Evolutionary conservation across 2,797 vertebrate genomes (phyloP).

Genomic region (Eulemur mongoz): DNA sequence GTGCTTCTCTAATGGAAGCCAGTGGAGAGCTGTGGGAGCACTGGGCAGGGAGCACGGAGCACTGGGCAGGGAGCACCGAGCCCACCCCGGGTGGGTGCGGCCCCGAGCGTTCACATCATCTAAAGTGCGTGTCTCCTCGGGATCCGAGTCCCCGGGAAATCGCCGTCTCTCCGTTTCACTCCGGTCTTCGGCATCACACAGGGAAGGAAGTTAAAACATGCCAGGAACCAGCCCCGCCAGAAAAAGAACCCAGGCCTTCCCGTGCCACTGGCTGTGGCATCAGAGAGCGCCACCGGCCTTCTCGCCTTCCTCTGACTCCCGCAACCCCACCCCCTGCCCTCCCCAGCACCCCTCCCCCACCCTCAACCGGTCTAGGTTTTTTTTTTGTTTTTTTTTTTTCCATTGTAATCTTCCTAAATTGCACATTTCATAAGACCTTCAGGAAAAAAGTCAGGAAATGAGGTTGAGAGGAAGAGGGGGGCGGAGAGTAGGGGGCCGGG

Average conservation of each 20-base stretch:
- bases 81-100: neutral
- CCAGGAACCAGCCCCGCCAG: neutral
- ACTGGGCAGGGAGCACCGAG: neutral
- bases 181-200: neutral
- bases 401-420: slow-evolving; percentile 62
- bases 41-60: neutral
- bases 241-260: neutral
- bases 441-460: slow-evolving; percentile 70
- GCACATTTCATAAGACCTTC: slow-evolving; percentile 65
- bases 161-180: neutral
- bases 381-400: neutral
- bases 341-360: neutral
- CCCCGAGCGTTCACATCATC: neutral
- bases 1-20: neutral
- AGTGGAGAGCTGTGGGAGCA: neutral
- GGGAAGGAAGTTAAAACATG: neutral
- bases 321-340: neutral
- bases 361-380: neutral
- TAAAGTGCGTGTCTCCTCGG: too few species aligned
- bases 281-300: neutral
- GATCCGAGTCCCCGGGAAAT: neutral
- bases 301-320: neutral
- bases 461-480: slow-evolving; percentile 43
- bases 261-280: neutral
- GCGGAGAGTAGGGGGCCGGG: neutral